Evolutionary conservation across 1,140 invertebrate genomes (phyloP).

Genomic region (Drosophila tsacasi): DNA sequence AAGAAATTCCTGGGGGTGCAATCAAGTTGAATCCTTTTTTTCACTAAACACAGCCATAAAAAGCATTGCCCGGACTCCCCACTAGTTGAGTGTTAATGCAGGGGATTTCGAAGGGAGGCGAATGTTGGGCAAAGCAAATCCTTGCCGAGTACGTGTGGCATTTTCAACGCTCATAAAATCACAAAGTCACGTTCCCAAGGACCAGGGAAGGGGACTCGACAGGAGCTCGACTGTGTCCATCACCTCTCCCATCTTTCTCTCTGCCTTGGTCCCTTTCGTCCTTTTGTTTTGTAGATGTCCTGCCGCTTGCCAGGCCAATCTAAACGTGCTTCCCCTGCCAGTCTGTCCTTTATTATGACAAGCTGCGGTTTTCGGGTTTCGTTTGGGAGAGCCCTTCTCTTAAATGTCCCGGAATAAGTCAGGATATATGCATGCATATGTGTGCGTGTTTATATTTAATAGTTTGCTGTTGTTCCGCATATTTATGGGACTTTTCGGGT

Average conservation of each 20-base stretch:
- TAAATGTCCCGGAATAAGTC: constrained; percentile 62
- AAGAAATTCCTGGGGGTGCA: constrained; percentile 57
- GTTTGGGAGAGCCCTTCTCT: constrained; percentile 32
- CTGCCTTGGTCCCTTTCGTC: constrained; percentile 27
- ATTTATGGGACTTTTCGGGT: constrained; percentile 57
- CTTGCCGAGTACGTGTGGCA: constrained; percentile 70
- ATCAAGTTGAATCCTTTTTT: constrained; percentile 76
- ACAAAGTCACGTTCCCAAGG: constrained; percentile 74
- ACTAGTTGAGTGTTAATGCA: constrained; percentile 79
- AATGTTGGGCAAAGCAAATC: constrained; percentile 43
- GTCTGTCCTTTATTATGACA: constrained; percentile 76
- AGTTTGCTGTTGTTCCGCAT: constrained; percentile 71
- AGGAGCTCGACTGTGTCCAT: constrained; percentile 67
- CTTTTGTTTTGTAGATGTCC: constrained; percentile 56
- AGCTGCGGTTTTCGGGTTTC: constrained; percentile 65
- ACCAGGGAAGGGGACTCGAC: constrained; percentile 21
- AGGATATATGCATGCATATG: constrained; percentile 41
- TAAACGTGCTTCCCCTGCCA: constrained; percentile 53
- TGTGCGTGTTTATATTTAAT: constrained; percentile 71
- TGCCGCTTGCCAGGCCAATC: constrained; percentile 62
- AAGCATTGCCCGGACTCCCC: constrained; percentile 66
- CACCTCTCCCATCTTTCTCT: constrained; percentile 8
- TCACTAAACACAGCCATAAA: constrained; percentile 79
- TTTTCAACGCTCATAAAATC: constrained; percentile 79
- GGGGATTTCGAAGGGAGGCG: constrained; percentile 29